These are phyloP conservation scores for Paralvinella palmiformis DNA, from an alignment of 1,140 invertebrate species.

Conservation along the genomic window DNA sequence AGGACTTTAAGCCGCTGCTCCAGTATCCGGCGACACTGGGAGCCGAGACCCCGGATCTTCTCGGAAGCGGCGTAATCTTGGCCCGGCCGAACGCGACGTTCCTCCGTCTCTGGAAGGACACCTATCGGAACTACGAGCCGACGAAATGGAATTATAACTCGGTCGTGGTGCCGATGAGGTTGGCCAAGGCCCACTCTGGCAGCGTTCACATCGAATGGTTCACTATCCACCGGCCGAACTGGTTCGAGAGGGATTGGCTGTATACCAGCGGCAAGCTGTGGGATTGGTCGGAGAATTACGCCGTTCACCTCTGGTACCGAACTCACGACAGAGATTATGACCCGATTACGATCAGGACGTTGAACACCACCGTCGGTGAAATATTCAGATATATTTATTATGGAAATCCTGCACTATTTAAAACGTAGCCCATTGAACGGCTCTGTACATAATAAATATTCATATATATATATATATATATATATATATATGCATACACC, in stretches of 20 bases:
- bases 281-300: conserved; percentile 19
- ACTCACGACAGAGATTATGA: conserved; percentile 11
- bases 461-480: too few relatives aligned
- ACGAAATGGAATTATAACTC: conserved; percentile 16
- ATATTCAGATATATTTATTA: conserved; percentile 7
- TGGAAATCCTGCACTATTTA: background rate
- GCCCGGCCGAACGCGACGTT: conserved; percentile 7
- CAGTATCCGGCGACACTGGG: conserved; percentile 16
- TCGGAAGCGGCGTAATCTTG: conserved; percentile 19
- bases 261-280: conserved; percentile 13
- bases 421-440: too few relatives aligned
- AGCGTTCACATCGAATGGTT: conserved; percentile 20
- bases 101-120: conserved; percentile 16
- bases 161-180: conserved; percentile 7
- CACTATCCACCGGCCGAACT: conserved; percentile 17
- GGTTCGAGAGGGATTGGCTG: conserved; percentile 15
- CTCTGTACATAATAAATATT: too few relatives aligned
- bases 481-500: too few relatives aligned
- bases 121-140: conserved; percentile 16
- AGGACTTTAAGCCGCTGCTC: conserved; percentile 9
- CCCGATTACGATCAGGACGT: conserved; percentile 3
- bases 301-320: conserved; percentile 21
- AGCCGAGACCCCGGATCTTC: conserved; percentile 12
- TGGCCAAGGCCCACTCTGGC: conserved; percentile 10
- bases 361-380: conserved; percentile 20